Percentiles rank a stretch among this genome's conserved stretches.
These are phyloP conservation scores for Anaspis maculata DNA, from an alignment of 2,888 invertebrate species.

Conservation along the genomic window DNA sequence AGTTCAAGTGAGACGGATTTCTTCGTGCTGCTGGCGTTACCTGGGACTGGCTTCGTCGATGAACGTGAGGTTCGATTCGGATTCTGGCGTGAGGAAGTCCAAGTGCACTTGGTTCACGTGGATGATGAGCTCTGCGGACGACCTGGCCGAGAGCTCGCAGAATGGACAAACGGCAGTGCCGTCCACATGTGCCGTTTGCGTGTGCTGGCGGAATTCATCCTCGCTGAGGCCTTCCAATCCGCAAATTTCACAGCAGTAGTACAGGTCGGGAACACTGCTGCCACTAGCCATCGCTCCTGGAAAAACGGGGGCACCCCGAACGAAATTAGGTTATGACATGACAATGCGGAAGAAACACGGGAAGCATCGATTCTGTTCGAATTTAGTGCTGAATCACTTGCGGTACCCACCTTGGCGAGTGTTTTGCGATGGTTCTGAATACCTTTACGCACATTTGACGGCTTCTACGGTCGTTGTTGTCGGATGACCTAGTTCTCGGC, in stretches of 20 bases:
- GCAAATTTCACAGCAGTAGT: conserved; percentile 73
- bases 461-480: conserved; percentile 12
- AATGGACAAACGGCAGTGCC: conserved; percentile 75
- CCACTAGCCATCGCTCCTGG: conserved; percentile 39
- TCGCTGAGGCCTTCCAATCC: conserved; percentile 74
- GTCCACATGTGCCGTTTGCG: conserved; percentile 68
- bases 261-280: conserved; percentile 50
- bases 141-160: conserved; percentile 66
- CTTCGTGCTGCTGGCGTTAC: too few species aligned
- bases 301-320: too few species aligned
- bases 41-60: conserved; percentile 58
- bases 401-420: too few species aligned
- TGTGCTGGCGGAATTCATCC: conserved; percentile 71
- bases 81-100: conserved; percentile 72
- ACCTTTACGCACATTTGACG: conserved; percentile 10
- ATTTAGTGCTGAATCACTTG: too few species aligned
- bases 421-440: background rate
- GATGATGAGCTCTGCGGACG: conserved; percentile 64
- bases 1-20: too few species aligned
- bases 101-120: conserved; percentile 81
- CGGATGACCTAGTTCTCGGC: conserved; percentile 24
- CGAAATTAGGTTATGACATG: too few species aligned
- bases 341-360: too few species aligned
- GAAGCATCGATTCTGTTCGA: too few species aligned
- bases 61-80: conserved; percentile 62